These are phyloP conservation scores for Acromyrmex charruanus DNA, from an alignment of 1,140 invertebrate genomes.

Conservation along the genomic window DNA sequence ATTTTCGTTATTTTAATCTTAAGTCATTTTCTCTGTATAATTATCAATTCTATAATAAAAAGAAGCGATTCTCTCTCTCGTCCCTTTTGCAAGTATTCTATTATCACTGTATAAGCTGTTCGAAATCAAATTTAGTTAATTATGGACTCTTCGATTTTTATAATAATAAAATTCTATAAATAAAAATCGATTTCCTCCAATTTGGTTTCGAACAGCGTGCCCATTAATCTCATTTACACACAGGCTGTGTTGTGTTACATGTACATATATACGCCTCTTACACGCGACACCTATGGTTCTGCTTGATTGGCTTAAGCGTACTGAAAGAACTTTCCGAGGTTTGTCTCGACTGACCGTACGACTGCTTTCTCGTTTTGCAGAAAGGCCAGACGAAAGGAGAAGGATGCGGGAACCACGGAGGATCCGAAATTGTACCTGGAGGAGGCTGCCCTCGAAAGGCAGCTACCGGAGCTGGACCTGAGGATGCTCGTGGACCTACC, in stretches of 20 bases:
- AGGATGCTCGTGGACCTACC: constrained; percentile 97
- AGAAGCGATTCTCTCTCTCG: background rate
- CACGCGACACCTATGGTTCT: constrained; percentile 22
- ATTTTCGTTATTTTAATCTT: constrained; percentile 17
- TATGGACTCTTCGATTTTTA: background rate
- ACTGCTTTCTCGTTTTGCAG: constrained; percentile 86
- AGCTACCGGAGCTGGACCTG: constrained; percentile 96
- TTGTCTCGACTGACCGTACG: background rate
- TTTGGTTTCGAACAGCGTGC: constrained; percentile 51
- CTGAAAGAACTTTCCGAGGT: background rate
- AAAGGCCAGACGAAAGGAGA: constrained; percentile 98
- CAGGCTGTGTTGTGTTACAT: constrained; percentile 38
- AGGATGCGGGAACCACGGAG: constrained; percentile 93
- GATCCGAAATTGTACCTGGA: constrained; percentile 98
- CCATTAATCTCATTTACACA: constrained; percentile 4
- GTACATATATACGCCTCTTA: constrained; percentile 24
- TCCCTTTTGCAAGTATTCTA: constrained; percentile 4
- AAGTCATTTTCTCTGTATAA: background rate
- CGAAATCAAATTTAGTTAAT: background rate
- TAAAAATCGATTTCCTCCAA: background rate
- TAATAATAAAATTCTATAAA: constrained; percentile 15
- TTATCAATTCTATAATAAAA: background rate
- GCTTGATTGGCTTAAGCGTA: constrained; percentile 53
- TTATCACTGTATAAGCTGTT: constrained; percentile 3
- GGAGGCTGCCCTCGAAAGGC: constrained; percentile 96